Evolutionary conservation across 2,888 invertebrate genomes (phyloP).

Genomic region (Scaptodrosophila latifasciaeformis): DNA sequence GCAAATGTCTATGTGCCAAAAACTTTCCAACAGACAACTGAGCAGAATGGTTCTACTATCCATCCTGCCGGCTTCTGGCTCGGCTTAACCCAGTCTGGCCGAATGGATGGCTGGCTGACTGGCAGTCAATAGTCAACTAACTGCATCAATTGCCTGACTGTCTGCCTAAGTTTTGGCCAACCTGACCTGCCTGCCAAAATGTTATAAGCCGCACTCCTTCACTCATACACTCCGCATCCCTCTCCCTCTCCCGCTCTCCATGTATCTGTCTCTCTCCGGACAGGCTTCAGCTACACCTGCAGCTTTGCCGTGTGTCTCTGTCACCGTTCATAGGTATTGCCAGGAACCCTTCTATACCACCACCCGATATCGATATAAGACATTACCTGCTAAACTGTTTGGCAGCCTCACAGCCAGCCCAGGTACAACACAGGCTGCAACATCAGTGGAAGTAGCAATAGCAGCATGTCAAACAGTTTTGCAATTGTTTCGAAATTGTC

Average conservation of each 20-base stretch:
- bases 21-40: constrained; percentile 28
- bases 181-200: neutral
- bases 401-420: constrained; percentile 51
- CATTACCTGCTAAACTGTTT: constrained; percentile 69
- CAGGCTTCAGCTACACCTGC: too few relatives aligned
- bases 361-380: constrained; percentile 64
- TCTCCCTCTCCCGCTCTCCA: neutral
- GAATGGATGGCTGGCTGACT: neutral
- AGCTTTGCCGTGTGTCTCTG: too few relatives aligned
- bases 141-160: constrained; percentile 58
- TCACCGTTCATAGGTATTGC: too few relatives aligned
- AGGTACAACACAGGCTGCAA: too few relatives aligned
- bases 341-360: too few relatives aligned
- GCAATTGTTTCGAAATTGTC: constrained; percentile 71
- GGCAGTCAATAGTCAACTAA: constrained; percentile 54
- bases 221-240: neutral
- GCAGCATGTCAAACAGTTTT: constrained; percentile 66
- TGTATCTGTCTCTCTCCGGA: neutral
- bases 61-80: neutral
- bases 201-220: neutral
- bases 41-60: neutral
- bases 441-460: too few relatives aligned
- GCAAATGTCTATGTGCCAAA: constrained; percentile 51
- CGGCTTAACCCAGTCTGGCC: too few relatives aligned
- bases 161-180: constrained; percentile 42